phyloP scores from a whole-genome alignment of 1,140 invertebrate species.

The Dinoponera quadriceps region DNA sequence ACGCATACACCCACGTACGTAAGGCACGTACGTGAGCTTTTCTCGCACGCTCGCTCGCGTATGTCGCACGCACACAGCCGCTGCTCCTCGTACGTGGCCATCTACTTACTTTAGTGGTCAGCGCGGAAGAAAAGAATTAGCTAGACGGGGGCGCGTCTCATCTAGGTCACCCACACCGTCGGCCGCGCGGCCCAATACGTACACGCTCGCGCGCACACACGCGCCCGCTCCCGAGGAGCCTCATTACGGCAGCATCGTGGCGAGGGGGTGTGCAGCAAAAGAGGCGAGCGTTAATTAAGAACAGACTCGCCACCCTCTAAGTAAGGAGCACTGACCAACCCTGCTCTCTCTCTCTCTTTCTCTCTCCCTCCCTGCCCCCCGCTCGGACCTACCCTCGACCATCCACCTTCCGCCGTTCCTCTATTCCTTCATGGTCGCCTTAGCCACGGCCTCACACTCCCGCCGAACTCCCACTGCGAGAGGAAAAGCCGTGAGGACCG shows the following conservation, averaged over 20 bases:
- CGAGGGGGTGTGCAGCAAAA: conserved; percentile 84
- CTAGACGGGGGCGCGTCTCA: conserved; percentile 85
- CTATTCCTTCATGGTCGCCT: conserved; percentile 72
- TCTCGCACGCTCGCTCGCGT: not conserved
- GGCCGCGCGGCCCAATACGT: conserved; percentile 60
- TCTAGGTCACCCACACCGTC: conserved; percentile 83
- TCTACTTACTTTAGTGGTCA: conserved; percentile 85
- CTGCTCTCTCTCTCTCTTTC: conserved; percentile 36
- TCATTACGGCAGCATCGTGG: conserved; percentile 83
- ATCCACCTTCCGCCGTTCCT: conserved; percentile 64
- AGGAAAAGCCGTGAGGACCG: conserved; percentile 68
- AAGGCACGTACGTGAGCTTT: not conserved
- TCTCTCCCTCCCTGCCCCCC: conserved; percentile 14
- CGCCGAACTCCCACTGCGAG: conserved; percentile 69
- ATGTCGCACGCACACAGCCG: conserved; percentile 35
- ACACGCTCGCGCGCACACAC: conserved; percentile 74
- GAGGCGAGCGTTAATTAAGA: conserved; percentile 86
- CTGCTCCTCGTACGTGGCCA: conserved; percentile 79
- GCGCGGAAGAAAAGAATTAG: conserved; percentile 85
- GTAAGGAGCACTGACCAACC: conserved; percentile 84
- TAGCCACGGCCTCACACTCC: conserved; percentile 75
- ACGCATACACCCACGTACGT: not conserved
- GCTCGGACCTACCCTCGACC: conserved; percentile 41
- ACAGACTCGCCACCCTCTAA: conserved; percentile 85
- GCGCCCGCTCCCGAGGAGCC: conserved; percentile 77